Base-by-base conservation (phyloP, 1,140 invertebrate genomes). In the Heterodera schachtii region DNA sequence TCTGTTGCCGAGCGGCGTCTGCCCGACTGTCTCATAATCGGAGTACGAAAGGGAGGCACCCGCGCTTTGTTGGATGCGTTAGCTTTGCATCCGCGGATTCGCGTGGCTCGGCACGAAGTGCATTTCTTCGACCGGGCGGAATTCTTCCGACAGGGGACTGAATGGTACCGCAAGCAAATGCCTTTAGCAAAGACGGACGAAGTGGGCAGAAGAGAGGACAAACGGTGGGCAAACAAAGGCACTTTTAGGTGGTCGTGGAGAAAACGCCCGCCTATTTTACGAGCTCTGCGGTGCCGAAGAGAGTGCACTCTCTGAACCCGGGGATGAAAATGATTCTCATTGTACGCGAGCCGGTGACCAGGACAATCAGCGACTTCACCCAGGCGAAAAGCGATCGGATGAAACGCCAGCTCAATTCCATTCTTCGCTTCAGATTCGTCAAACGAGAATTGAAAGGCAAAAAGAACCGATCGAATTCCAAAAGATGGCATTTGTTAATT, bases 1-100 rank as follows among this genome's bases (percentile, higher is more conserved):
- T 13, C 57, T 64, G 57, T 5, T 11, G 57, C 57, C 16, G 57
- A 64, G 43, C 69, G 19, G 41, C 69, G 69, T 31, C 19, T 71
- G 69, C 69, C 69, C 31, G 69, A 71, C 69, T 71, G 69, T 41
- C 44, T 71, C 9, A 71, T 71, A 13, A 91, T 92, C 64, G 91
- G 91, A 46, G 91, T 90, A 4, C 84, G 91, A 13, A 92, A 92
- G 83, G 90, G 89, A 8, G 91, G 91, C 16, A 92, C 91, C 3
- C 81, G 91, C 66, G 91, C 91, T 16, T 86, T 92, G 47, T 84
- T 92, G 1, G 86, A 90, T 44, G 91, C 91, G 57, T 82, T 92
- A 5, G 86, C 88, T 67, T 82, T 92, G 44, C 91, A 92, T 84
- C 90, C 91, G 21, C 81, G 89, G 49, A 87, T 92, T 60, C 84